Evolutionary conservation across 2,113 vertebrate genomes (phyloP).

Genomic region (Forbesichthys agassizii): DNA sequence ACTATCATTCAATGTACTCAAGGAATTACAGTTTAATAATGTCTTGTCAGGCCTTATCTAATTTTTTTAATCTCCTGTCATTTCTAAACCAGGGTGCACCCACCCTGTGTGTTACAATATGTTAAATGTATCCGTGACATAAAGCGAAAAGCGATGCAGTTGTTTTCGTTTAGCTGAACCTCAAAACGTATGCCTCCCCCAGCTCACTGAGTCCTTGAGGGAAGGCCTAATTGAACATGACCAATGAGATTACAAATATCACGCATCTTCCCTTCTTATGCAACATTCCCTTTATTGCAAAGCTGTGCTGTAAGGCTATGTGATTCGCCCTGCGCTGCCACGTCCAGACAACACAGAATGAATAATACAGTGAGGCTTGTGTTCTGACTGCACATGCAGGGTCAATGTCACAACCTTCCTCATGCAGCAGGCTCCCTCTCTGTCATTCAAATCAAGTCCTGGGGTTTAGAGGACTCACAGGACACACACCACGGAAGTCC

Average conservation of each 20-base stretch:
- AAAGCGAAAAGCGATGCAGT: no score
- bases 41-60: no score
- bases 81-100: no score
- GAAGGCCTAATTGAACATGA: constrained; percentile 36
- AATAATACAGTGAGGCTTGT: constrained; percentile 12
- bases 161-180: not conserved
- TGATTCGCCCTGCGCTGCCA: constrained; percentile 38
- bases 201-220: constrained; percentile 15
- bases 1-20: no score
- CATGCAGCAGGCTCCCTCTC: constrained; percentile 17
- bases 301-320: constrained; percentile 7
- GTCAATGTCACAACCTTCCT: constrained; percentile 57
- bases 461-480: no score
- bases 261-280: constrained; percentile 42
- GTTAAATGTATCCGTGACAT: no score
- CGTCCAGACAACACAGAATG: constrained; percentile 41
- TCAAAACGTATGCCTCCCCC: constrained; percentile 8
- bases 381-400: constrained; percentile 48
- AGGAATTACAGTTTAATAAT: no score
- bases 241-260: constrained; percentile 42
- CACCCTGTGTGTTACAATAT: no score
- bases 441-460: constrained; percentile 45
- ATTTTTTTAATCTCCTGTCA: no score
- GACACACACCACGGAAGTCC: no score
- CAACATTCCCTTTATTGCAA: constrained; percentile 33